Percentiles rank a stretch among this genome's conserved stretches.
Conservation (phyloP, 2,113 vertebrate species). For the Peromyscus leucopus region DNA sequence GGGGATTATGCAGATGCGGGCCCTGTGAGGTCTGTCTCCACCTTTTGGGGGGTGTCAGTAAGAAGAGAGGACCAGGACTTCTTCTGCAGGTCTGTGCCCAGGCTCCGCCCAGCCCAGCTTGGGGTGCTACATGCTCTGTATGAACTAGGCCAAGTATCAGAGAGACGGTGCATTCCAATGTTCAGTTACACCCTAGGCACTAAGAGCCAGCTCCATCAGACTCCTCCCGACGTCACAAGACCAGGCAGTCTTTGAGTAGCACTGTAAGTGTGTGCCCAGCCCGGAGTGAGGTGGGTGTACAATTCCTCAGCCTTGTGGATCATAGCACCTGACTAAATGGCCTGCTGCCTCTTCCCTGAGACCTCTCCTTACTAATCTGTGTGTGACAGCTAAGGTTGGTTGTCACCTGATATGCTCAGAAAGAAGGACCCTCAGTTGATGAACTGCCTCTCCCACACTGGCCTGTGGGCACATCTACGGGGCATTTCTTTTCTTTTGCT, state of each 20-base stretch:
- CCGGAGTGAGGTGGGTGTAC: neutral
- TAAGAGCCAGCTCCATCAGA: neutral
- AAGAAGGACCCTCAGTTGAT: neutral
- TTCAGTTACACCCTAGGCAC: neutral
- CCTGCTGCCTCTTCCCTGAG: neutral
- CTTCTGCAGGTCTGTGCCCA: neutral
- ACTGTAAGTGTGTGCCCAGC: neutral
- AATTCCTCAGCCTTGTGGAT: neutral
- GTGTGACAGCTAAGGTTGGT: neutral
- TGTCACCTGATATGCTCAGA: neutral
- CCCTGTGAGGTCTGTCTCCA: neutral
- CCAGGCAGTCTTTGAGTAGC: neutral
- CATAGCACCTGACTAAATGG: neutral
- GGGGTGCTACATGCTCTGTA: too few relatives aligned
- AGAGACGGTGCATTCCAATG: neutral
- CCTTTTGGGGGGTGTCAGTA: neutral
- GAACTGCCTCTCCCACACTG: neutral
- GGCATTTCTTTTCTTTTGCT: neutral
- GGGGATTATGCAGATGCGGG: accelerated
- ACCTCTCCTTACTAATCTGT: neutral
- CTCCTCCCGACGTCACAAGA: neutral
- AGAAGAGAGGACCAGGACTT: neutral
- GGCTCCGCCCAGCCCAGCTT: neutral
- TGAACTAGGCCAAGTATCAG: accelerated
- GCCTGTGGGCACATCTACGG: neutral